Conservation (phyloP, 2,888 invertebrate species). For the Marasmarcha lunaedactyla region DNA sequence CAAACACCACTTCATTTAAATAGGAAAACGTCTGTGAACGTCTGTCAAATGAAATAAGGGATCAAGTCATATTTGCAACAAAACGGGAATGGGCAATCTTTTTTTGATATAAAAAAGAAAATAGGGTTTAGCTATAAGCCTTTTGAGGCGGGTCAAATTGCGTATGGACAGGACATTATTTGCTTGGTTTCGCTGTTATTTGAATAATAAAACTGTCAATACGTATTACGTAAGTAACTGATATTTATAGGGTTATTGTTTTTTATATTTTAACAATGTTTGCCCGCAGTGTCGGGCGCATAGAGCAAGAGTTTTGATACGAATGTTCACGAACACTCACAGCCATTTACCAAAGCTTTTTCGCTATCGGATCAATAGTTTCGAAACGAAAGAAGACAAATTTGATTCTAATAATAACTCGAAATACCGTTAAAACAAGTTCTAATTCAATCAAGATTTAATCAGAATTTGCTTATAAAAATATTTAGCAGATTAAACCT, state of each 20-base stretch:
- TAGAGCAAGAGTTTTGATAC: too few relatives aligned
- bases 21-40: too few relatives aligned
- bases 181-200: constrained; percentile 57
- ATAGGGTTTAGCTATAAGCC: constrained; percentile 62
- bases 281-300: neutral
- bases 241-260: constrained; percentile 40
- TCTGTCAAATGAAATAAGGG: constrained; percentile 22
- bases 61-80: constrained; percentile 58
- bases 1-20: too few relatives aligned
- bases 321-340: too few relatives aligned
- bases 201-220: constrained; percentile 61
- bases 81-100: constrained; percentile 57
- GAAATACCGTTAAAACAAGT: too few relatives aligned
- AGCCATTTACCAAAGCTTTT: too few relatives aligned
- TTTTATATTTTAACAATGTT: constrained; percentile 18
- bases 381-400: too few relatives aligned
- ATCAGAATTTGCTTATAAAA: too few relatives aligned
- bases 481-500: too few relatives aligned
- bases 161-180: constrained; percentile 58
- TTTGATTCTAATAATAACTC: too few relatives aligned
- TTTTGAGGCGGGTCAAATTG: constrained; percentile 66
- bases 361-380: too few relatives aligned
- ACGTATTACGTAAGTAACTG: constrained; percentile 41
- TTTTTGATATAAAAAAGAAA: constrained; percentile 59
- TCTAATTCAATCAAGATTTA: too few relatives aligned